Evolutionary conservation across 2,888 invertebrate species (phyloP).

Genomic region (Ichneumon xanthorius): DNA sequence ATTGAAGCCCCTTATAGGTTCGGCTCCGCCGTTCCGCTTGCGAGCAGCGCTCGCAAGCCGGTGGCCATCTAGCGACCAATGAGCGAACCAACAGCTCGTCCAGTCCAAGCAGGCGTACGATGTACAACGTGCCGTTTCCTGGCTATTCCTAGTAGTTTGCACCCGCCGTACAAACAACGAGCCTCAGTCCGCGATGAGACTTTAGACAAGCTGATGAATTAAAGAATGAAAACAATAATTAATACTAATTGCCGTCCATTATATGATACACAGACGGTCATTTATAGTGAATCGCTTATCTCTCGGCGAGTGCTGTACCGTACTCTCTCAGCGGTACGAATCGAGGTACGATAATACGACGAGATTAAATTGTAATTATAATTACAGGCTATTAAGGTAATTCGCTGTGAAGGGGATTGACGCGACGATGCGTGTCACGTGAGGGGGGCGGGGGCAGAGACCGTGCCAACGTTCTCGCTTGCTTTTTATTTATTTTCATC

Average conservation of each 20-base stretch:
- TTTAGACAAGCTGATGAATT: conserved; percentile 16
- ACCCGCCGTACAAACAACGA: background rate
- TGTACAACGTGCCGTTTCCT: background rate
- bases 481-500: conserved; percentile 1
- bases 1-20: no score
- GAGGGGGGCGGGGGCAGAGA: background rate
- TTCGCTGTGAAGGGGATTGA: conserved; percentile 16
- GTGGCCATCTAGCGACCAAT: no score
- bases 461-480: conserved; percentile 17
- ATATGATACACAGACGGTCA: conserved; percentile 3
- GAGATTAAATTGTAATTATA: conserved; percentile 27
- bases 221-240: conserved; percentile 16
- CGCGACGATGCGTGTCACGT: conserved; percentile 3
- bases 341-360: conserved; percentile 11
- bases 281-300: conserved; percentile 16
- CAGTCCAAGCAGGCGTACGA: no score
- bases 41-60: no score
- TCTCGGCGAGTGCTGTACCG: background rate
- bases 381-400: conserved; percentile 25
- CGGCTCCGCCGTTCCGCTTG: no score
- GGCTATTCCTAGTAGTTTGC: background rate
- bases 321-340: conserved; percentile 9
- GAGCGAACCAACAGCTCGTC: no score
- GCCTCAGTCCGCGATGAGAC: background rate
- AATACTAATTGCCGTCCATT: conserved; percentile 11